A percentile compares a stretch with the other conserved stretches of the same genome.
Conservation (phyloP, 2,888 invertebrate species). For the Eilema depressum region DNA sequence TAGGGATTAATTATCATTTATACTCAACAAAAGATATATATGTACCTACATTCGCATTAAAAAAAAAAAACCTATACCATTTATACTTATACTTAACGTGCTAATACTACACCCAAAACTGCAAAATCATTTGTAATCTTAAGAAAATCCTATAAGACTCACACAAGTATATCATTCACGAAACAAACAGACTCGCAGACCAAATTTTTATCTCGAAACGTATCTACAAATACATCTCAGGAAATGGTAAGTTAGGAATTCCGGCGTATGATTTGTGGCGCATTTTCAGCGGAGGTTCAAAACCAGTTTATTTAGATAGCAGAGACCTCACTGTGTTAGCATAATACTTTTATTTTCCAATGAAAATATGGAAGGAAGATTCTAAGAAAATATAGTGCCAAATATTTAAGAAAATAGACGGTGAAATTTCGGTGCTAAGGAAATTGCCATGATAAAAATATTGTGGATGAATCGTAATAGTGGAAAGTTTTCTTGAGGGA, state of each 20-base stretch:
- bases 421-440: conserved; percentile 1
- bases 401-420: conserved; percentile 16
- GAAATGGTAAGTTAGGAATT: conserved; percentile 87
- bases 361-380: conserved; percentile 24
- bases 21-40: no score
- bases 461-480: not conserved
- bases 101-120: not conserved
- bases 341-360: conserved; percentile 31
- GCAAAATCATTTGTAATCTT: not conserved
- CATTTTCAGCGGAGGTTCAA: conserved; percentile 53
- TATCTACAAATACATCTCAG: conserved; percentile 56
- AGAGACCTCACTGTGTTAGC: conserved; percentile 27
- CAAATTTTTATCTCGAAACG: conserved; percentile 31
- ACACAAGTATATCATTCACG: not conserved
- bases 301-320: conserved; percentile 33
- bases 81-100: not conserved
- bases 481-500: not conserved
- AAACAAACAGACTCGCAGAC: conserved; percentile 36
- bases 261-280: conserved; percentile 88
- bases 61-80: no score
- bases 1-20: no score
- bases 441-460: conserved; percentile 5
- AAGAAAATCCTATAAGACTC: not conserved
- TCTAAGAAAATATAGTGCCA: conserved; percentile 22
- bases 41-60: no score